Evolutionary conservation across 2,888 invertebrate genomes (phyloP).

Genomic region (Empis stercorea): DNA sequence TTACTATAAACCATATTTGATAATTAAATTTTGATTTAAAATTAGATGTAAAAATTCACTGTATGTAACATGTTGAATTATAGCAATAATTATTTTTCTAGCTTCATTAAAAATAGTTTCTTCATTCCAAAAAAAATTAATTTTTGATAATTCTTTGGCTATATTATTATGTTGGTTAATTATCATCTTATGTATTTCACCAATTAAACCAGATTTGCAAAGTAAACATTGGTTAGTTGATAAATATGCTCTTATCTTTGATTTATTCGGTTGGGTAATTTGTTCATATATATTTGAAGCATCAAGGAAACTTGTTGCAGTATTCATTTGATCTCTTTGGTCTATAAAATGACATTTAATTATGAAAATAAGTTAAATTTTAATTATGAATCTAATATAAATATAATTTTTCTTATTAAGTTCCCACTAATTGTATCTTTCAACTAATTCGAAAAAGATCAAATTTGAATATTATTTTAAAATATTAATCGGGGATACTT

Average conservation of each 20-base stretch:
- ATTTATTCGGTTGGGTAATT: neutral
- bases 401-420: too few species aligned
- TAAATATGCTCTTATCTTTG: too few species aligned
- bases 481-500: too few species aligned
- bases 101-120: conserved; percentile 63
- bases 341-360: conserved; percentile 36
- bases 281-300: conserved; percentile 70
- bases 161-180: conserved; percentile 70
- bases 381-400: too few species aligned
- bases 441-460: too few species aligned
- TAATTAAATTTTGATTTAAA: conserved; percentile 43
- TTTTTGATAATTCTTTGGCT: conserved; percentile 50
- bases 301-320: conserved; percentile 71
- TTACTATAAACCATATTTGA: conserved; percentile 43
- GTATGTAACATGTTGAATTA: conserved; percentile 73
- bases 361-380: neutral
- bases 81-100: conserved; percentile 58
- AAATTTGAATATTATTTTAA: neutral
- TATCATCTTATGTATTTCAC: conserved; percentile 58
- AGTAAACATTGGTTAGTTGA: neutral
- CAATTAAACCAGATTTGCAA: conserved; percentile 42
- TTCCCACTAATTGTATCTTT: too few species aligned
- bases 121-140: conserved; percentile 72
- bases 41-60: conserved; percentile 71
- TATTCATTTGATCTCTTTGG: conserved; percentile 70